Evolutionary conservation across 2,113 vertebrate species (phyloP), one percentile per base, ranked within the genome.

Genomic region (Platysteira castanea): DNA sequence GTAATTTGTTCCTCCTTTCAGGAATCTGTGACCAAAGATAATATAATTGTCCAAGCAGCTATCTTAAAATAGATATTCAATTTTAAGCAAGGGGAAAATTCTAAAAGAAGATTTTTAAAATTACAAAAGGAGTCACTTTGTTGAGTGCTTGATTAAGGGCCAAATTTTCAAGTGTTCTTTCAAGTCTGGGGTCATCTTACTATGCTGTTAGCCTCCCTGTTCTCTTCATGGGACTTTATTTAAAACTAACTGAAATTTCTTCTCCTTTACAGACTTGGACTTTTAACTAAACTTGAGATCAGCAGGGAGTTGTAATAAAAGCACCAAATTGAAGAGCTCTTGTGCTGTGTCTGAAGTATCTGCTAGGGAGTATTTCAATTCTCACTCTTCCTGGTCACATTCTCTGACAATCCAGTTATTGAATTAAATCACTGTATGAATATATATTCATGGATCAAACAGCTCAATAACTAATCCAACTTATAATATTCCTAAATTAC

Each of bases 381-480:
- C 77, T 95, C 67, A 52, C 18, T 89, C 31, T 91, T 96, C 57
- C 80, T 89, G 47, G 56, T 41, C 64, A 82, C 60, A 89, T 91
- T 71, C 84, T 56, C 84, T 91, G 73, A 64, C 76, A 93, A 89
- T 67, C 10, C 47, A 68, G 77, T 92, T 78, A 81, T 64, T 84
- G 73, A 96, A 87, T 93, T 81, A 92, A 89, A 31, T 84, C 53
- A 53, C 60, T 87, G 15, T 57, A 70, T 89, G 60, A 89, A 94
- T 84, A 87, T 41, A 39, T 78, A 87, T 59, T 39, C 46, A 53
- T 57, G 33, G 59, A 92, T 47, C 49, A 88, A 81, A 73, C 37
- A 73, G n/a, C 52, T 94, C 52, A 70, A 59, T 81, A 95, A 64
- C 39, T 50, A 80, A 84, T 82, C 21, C 63, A 77, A 47, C 19